Evolutionary conservation across 2,888 invertebrate species (phyloP).

Genomic region (Plagiodera versicolora): DNA sequence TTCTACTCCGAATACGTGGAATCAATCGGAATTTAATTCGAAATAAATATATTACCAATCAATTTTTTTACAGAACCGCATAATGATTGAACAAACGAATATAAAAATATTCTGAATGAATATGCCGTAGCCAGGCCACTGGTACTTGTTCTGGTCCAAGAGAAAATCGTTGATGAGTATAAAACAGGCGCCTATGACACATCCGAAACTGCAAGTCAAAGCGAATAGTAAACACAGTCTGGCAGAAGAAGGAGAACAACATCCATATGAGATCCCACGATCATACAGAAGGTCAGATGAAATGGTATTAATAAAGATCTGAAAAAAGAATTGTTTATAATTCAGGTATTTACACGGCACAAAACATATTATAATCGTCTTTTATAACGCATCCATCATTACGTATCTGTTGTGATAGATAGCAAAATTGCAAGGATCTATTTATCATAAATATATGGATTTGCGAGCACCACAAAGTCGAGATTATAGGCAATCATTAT

Average conservation of each 20-base stretch:
- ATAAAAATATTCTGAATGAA: constrained; percentile 42
- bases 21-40: not conserved
- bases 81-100: not conserved
- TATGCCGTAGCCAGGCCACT: constrained; percentile 44
- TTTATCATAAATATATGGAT: not conserved
- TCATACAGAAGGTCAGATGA: constrained; percentile 36
- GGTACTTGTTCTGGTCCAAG: constrained; percentile 25
- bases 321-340: not conserved
- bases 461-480: not conserved
- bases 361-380: not conserved
- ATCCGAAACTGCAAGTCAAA: constrained; percentile 41
- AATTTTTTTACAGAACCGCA: not conserved
- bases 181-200: constrained; percentile 40
- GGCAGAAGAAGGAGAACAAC: constrained; percentile 32
- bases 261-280: constrained; percentile 25
- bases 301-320: constrained; percentile 36
- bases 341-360: no score
- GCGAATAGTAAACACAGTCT: constrained; percentile 37
- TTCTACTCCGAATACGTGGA: no score
- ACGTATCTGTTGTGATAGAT: not conserved
- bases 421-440: no score
- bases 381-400: not conserved
- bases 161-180: constrained; percentile 44
- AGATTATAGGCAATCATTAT: no score
- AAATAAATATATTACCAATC: not conserved